Evolutionary conservation across 2,113 vertebrate species (phyloP), one percentile per base, ranked within the genome.

Genomic region (Rynchops niger): DNA sequence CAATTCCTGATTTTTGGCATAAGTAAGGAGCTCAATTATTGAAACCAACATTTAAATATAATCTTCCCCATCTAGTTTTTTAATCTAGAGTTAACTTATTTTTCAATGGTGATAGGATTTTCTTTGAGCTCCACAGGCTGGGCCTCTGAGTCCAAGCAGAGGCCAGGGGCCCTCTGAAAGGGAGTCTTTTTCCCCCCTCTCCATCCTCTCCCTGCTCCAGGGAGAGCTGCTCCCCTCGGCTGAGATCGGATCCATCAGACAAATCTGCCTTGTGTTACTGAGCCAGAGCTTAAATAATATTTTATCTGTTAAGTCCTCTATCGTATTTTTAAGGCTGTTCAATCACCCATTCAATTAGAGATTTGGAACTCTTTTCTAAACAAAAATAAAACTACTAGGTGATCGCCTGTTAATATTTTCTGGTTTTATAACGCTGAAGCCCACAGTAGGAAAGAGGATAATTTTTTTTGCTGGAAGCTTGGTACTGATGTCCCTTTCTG

Each of bases 101-200:
- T 97, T 94, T 82, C 34, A 16, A 38, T 66, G 80, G 34, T 13
- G 43, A 42, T 94, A 45, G 59, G 47, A 59, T 94, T 95, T 96
- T 93, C 82, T 94, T 94, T 80, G 80, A 90, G 38, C 83, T 95
- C 52, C 62, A 4, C 85, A 73, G 76, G 16, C 76, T 72, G 95
- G 74, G 84, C 86, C 92, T 93, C 90, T 67, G 70, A 82, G 45
- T 55, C 81, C 71, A 42, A 36, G 81, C 42, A 55, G 86, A 93
- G 43, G 79, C 93, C 91, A 42, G 95, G 88, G 96, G 94, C 90
- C 86, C 96, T 86, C 50, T 80, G 80, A 90, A 96, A 90, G 93
- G 93, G 85, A 50, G 49, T 67, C 53, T 91, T 90, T 86, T 1
- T 45, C 1, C 9, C 26, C 13, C 42, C 42, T 9, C 23, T 42